Conservation (phyloP, 2,113 vertebrate genomes). For the Catharus fuscescens region DNA sequence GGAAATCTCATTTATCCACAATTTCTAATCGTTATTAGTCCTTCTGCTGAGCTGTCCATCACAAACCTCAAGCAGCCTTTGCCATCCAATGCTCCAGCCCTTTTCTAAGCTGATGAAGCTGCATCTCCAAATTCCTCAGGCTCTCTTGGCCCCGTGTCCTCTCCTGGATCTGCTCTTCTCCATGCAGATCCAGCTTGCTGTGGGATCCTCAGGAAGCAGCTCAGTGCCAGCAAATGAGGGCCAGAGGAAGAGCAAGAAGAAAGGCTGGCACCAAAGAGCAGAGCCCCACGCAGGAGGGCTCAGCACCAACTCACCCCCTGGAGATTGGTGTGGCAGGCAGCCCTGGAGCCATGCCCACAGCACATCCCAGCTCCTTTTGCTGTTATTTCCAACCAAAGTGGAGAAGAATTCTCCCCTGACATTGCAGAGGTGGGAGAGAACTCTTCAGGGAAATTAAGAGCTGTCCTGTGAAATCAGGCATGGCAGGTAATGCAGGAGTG, state of each 20-base stretch:
- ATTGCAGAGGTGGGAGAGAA: accelerated
- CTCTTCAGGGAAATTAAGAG: neutral
- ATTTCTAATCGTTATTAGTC: neutral
- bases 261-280: neutral
- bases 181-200: neutral
- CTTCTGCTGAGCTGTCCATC: neutral
- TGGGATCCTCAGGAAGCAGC: constrained; percentile 6
- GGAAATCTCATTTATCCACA: neutral
- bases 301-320: neutral
- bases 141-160: neutral
- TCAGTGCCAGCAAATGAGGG: neutral
- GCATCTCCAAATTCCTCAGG: neutral
- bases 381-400: neutral
- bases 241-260: neutral
- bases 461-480: neutral
- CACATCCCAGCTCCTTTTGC: neutral
- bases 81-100: neutral
- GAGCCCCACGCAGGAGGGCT: neutral
- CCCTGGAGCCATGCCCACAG: neutral
- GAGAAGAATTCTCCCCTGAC: neutral
- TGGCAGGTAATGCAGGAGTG: neutral
- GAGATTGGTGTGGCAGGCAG: neutral
- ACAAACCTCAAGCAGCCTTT: neutral
- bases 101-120: neutral
- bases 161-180: neutral